These are phyloP conservation scores for Manis javanica DNA, from an alignment of 2,797 vertebrate species.

Conservation along the genomic window DNA sequence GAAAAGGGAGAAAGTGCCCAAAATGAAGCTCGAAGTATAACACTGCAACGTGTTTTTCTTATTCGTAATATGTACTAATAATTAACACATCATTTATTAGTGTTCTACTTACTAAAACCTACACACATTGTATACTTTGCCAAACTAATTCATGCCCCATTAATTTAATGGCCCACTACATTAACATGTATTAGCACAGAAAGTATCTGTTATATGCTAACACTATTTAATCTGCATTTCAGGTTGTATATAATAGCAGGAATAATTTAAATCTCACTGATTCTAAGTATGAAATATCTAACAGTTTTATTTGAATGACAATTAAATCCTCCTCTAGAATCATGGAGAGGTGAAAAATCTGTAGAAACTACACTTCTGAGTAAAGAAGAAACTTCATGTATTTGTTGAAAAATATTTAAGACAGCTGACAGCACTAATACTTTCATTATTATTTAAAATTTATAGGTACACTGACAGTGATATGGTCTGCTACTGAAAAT, in stretches of 20 bases:
- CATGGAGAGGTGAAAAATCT: not conserved
- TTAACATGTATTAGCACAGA: not conserved
- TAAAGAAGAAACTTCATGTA: not conserved
- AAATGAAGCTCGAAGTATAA: not conserved
- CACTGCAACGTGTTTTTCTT: not conserved
- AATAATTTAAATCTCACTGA: not conserved
- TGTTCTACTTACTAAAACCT: not conserved
- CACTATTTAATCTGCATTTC: not conserved
- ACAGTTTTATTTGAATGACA: not conserved
- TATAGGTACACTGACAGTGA: not conserved
- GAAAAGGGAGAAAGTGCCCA: not conserved
- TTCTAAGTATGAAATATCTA: not conserved
- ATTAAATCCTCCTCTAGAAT: constrained; percentile 25
- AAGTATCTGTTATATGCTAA: not conserved
- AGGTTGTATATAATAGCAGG: not conserved
- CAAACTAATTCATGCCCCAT: not conserved
- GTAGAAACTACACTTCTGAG: not conserved
- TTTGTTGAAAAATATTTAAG: not conserved
- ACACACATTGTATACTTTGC: not conserved
- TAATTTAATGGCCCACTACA: not conserved
- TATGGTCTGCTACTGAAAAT: not conserved
- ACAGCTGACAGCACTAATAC: not conserved
- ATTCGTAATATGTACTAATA: not conserved
- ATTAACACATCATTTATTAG: not conserved
- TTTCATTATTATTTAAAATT: not conserved